Base-by-base conservation (phyloP, 2,888 invertebrate genomes). In the Sarcophaga rosellei region DNA sequence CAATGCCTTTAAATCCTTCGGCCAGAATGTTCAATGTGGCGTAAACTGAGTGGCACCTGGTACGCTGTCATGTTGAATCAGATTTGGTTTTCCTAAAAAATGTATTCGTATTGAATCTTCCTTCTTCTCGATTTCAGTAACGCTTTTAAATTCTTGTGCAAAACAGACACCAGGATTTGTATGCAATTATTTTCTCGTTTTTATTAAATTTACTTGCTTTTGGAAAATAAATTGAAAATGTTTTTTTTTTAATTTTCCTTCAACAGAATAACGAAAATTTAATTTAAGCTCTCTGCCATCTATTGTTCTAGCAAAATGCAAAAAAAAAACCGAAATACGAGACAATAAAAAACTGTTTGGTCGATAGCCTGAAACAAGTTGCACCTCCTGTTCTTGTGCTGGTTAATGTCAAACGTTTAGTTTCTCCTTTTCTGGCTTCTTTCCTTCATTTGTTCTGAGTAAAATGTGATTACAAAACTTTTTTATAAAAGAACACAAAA, bases 391-490 rank as follows among this genome's bases (percentile, higher is more conserved):
- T 72, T 73, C 61, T 66, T 47, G 59, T 72, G 66, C 61, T 66
- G 66, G 35, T 72, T 66, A 77, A 82, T 82, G 77, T 82, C 77
- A 77, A 72, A 76, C 77, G 63, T 77, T 82, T 77, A 72, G 82
- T 65, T 72, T 61, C 25, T 35, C 61, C 61, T 21, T 72, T 47
- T 15, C 47, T 47, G 11, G 11, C 47, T 47, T 47, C 15, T 12
- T 47, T 47, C 47, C 4, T 15, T 15, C 15, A 15, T 72, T 76
- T 57, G n/a, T 61, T 63, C 12, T 23, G 35, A 75, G 69, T 44
- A 69, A 81, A 81, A 81, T 75, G 44, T 70, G 53, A 76, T 75
- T 70, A 75, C 45, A 69, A 77, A 70, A 81, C 44, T 76, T 81
- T 81, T 76, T 70, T 20, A 61, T 17, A 20, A 66, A 63, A 81